Evolutionary conservation across 2,797 vertebrate genomes (phyloP), one percentile per base, ranked within the genome.

Genomic region (Mus minutoides): DNA sequence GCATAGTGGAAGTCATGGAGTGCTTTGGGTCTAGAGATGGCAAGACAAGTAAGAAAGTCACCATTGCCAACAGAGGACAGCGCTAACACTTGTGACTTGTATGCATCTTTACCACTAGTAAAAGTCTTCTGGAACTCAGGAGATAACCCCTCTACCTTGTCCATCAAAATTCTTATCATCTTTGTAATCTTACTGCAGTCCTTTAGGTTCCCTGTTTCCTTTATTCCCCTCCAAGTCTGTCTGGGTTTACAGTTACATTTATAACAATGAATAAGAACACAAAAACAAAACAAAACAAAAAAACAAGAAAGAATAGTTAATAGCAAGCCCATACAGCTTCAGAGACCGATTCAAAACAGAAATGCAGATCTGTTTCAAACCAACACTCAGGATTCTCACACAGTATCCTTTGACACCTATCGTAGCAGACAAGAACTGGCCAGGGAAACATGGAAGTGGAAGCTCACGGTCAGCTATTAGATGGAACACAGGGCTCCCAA

Each of bases 331-430:
- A 71, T 37, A 2, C 2, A 78, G 26, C 56, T 12, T 16, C 29
- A 60, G 43, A 91, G 52, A 52, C 13, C 40, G 58, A 40, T 83
- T 67, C 62, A 62, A 54, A 86, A 29, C 6, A 4, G 8, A 88
- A 73, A 71, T 31, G 78, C 17, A 69, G 26, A 19, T 46, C 9
- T 24, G 31, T 13, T 29, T 71, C 10, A 1, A 3, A 10, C 11
- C 3, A 0, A 26, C 0, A 3, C 11, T 77, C 14, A 37, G 75
- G 49, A 56, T 3, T 46, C 40, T n/a, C 62, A 14, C 11, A 40
- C 2, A 1, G 19, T 13, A 14, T 8, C 29, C 10, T 4, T 12
- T 40, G 79, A 12, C 2, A 21, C 31, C 6, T 26, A 0, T 14
- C 13, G 12, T 21, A 11, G 82, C 21, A 84, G 85, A 40, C 46